Evolutionary conservation across 1,140 invertebrate species (phyloP), one percentile per base, ranked within the genome.

Genomic region (Patella vulgata): DNA sequence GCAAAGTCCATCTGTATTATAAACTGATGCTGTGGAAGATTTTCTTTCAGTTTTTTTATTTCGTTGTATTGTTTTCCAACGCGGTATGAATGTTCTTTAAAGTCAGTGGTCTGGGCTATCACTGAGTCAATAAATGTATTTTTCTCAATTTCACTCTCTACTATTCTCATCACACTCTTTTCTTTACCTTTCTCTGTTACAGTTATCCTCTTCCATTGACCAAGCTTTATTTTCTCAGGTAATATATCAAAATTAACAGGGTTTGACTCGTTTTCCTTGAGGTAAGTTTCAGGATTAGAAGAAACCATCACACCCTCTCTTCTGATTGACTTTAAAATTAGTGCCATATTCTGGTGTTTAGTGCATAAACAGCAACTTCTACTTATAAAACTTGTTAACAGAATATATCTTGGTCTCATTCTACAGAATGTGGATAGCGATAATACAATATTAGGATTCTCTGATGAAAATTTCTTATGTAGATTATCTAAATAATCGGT

Each of bases 1-100:
- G 71, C 63, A 57, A 71, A 73, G 47, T 70, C 68, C 60, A 73
- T 65, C 21, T 68, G 61, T 25, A 72, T 17, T 4, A 66, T 46
- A 2, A 58, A 40, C 14, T 73, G 40, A 44, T 72, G 25, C 4
- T 30, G 25, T 17, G 42, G 58, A 21, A 72, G 63, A 17, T 59
- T 66, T 31, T 65, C 30, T 50, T 69, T 69, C 8, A 68, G 39
- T 0, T 36, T 58, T 40, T 51, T n/a, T 12, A 59, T 58, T 46
- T 68, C 43, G 28, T 30, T 19, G 47, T 61, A 68, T 28, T 69
- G 70, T 12, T 27, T 33, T 46, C 51, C 21, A 3, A 63, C 28
- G 43, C 52, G 27, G 19, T 12, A 23, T 2, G 60, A 57, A 48
- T 59, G 62, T 11, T 51, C 31, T 28, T 40, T 44, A 36, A 68